A percentile compares a stretch with the other conserved stretches of the same genome.
These are phyloP conservation scores for Synergus umbraculus DNA, from an alignment of 2,888 invertebrate species.

Conservation along the genomic window DNA sequence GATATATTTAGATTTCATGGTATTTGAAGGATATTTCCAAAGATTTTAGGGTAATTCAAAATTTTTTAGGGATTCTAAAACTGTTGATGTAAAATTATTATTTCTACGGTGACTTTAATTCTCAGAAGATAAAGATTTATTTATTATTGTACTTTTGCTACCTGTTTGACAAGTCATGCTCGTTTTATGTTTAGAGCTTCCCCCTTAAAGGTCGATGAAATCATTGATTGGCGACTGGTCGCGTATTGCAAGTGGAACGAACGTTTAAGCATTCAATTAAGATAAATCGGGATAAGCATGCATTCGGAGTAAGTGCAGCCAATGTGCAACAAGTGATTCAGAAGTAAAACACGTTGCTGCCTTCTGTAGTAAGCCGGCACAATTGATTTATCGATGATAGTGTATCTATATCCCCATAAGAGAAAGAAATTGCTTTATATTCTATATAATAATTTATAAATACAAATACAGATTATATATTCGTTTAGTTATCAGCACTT, in stretches of 20 bases:
- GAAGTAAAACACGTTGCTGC: conserved; percentile 40
- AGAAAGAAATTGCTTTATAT: conserved; percentile 8
- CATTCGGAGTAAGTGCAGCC: conserved; percentile 36
- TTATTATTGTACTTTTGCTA: not conserved
- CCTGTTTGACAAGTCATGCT: conserved; percentile 26
- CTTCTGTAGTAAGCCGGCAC: conserved; percentile 12
- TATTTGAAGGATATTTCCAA: too few species aligned
- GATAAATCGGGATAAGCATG: conserved; percentile 43
- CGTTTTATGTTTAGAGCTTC: conserved; percentile 33
- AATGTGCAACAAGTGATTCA: conserved; percentile 42
- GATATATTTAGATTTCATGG: too few species aligned
- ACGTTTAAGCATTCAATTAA: conserved; percentile 41
- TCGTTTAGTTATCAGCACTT: not conserved
- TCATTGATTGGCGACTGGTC: conserved; percentile 39
- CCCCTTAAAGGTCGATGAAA: conserved; percentile 24
- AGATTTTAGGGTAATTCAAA: too few species aligned
- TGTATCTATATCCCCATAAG: conserved; percentile 3
- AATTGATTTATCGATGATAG: conserved; percentile 39
- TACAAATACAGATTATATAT: conserved; percentile 9
- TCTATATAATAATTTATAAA: not conserved
- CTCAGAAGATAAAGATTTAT: not conserved
- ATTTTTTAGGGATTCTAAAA: too few species aligned
- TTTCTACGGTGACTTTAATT: too few species aligned
- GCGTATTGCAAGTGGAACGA: conserved; percentile 40
- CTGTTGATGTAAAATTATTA: too few species aligned